Conservation (phyloP, 2,113 vertebrate species). For the Rhabdomys dilectus region DNA sequence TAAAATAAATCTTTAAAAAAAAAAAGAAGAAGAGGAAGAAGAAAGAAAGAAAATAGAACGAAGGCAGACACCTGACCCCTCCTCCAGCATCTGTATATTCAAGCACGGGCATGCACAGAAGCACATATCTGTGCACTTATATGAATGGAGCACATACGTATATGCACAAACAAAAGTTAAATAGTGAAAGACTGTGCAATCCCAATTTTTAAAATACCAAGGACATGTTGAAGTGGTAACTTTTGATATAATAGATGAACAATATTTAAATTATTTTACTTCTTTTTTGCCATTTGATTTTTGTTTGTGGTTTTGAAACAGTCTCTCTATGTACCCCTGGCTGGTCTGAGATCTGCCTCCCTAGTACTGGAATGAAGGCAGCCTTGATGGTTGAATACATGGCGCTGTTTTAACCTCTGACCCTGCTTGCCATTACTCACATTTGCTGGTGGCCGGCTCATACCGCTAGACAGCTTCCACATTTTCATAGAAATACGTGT, state of each 20-base stretch:
- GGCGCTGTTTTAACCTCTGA: slow-evolving; percentile 43
- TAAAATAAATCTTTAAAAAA: no score
- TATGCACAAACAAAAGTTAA: not conserved
- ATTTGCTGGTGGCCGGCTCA: slow-evolving; percentile 76
- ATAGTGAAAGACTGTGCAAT: not conserved
- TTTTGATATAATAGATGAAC: slow-evolving; percentile 40
- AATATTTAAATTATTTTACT: slow-evolving; percentile 47
- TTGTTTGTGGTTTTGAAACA: not conserved
- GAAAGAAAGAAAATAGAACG: no score
- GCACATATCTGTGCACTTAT: no score
- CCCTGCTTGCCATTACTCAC: slow-evolving; percentile 83
- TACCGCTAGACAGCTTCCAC: slow-evolving; percentile 86
- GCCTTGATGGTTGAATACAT: not conserved
- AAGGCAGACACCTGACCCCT: not conserved
- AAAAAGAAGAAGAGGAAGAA: no score
- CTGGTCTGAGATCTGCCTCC: not conserved
- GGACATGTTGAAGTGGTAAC: not conserved
- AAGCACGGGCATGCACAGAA: not conserved
- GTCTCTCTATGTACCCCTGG: not conserved
- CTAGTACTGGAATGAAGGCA: not conserved
- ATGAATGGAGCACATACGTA: not conserved
- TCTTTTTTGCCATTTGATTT: not conserved
- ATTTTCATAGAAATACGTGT: slow-evolving; percentile 91
- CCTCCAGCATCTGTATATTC: not conserved
- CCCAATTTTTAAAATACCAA: slow-evolving; percentile 44